phyloP scores from a whole-genome alignment of 2,797 vertebrate species.

The Rhinatrema bivittatum region DNA sequence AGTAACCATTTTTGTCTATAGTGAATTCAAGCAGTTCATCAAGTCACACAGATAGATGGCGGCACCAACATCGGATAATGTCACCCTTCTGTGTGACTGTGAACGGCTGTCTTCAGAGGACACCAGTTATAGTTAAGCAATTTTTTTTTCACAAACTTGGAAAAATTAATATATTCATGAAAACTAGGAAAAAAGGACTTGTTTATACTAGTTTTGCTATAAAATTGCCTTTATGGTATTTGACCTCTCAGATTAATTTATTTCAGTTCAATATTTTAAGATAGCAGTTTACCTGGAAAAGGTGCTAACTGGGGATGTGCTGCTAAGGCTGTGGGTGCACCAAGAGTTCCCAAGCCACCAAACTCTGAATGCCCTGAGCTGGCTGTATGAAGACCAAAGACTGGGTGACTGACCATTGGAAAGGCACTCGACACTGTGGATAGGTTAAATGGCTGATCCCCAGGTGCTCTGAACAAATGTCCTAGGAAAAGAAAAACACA shows the following conservation, averaged over 20 bases:
- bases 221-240: neutral
- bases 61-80: too few relatives aligned
- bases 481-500: constrained; percentile 57
- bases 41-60: too few relatives aligned
- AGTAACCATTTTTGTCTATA: too few relatives aligned
- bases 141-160: constrained; percentile 5
- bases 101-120: too few relatives aligned
- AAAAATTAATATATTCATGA: too few relatives aligned
- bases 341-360: constrained; percentile 75
- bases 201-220: too few relatives aligned
- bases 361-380: constrained; percentile 74
- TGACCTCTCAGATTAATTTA: constrained; percentile 18
- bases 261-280: constrained; percentile 27
- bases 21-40: too few relatives aligned
- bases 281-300: constrained; percentile 67
- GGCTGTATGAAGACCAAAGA: constrained; percentile 71
- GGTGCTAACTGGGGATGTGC: constrained; percentile 68
- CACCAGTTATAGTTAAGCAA: constrained; percentile 9
- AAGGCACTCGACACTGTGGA: constrained; percentile 73
- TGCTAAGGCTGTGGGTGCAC: constrained; percentile 69
- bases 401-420: constrained; percentile 67
- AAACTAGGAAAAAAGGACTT: too few relatives aligned
- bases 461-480: constrained; percentile 60
- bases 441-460: constrained; percentile 64
- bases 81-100: too few relatives aligned